Evolutionary conservation across 2,888 invertebrate genomes (phyloP), one percentile per base, ranked within the genome.

Genomic region (Conchocele bisecta): DNA sequence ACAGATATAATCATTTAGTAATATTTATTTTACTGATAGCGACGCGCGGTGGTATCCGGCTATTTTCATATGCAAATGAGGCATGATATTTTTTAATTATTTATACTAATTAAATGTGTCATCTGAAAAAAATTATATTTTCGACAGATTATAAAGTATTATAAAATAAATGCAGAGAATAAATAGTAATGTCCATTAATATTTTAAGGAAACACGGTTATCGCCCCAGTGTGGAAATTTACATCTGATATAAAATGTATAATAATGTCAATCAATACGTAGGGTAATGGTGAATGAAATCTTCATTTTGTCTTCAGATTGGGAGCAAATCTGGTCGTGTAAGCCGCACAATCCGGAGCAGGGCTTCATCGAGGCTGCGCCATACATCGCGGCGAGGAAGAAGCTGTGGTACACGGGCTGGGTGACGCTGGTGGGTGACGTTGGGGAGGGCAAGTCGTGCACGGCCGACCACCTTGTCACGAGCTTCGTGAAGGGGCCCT

Each of bases 391-490:
- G 17, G 73, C 77, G 9, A 65, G 63, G 31, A 73, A 68, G 50
- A 39, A 17, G 9, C 39, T 79, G 1, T 75, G 75, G 71, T 61
- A 69, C 41, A 63, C 57, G 13, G 70, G 79, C 11, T 75, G 61
- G 42, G 60, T 75, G 7, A 77, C 79, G 3, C 68, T 81, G 15
- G 63, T 67, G 44, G 79, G 79, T 17, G 58, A 63, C 44, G 69
- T 74, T 44, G 79, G 81, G 13, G 75, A 77, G 24, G 81, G 81
- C 0, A 82, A 75, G 39, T 58, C 74, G 11, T 39, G 72, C 15
- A 60, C 69, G 29, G 79, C 79, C 22, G 70, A 77, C 31, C 69
- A 73, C 54, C 39, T 82, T 15, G 59, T 58, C 11, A 46, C 60
- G 9, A 60, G 70, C 22, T 72, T 79, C 50, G 46, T 66, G 6